Percentiles rank a stretch among this genome's conserved stretches.
Evolutionary conservation across 2,797 vertebrate species (phyloP).

Genomic region (Cirrhinus mrigala): DNA sequence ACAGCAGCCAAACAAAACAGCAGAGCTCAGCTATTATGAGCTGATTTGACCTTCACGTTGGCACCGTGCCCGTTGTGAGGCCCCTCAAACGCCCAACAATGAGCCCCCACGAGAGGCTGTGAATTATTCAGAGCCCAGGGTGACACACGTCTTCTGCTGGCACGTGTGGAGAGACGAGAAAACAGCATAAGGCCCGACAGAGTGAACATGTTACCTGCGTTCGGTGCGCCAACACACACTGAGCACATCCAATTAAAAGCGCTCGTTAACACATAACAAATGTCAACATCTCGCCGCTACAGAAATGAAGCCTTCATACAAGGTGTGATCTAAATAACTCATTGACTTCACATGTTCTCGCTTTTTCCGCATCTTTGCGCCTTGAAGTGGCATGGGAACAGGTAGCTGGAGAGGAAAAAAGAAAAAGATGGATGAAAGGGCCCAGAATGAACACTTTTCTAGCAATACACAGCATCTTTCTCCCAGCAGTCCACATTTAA

Average conservation of each 20-base stretch:
- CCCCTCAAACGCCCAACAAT: not conserved
- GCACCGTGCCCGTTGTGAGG: not conserved
- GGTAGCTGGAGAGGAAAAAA: not conserved
- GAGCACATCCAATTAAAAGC: constrained; percentile 31
- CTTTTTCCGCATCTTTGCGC: not conserved
- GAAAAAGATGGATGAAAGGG: not conserved
- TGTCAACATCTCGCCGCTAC: not conserved
- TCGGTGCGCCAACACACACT: constrained; percentile 26
- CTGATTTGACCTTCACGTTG: constrained; percentile 38
- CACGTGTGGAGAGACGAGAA: constrained; percentile 4
- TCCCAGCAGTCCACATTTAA: not conserved
- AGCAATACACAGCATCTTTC: not conserved
- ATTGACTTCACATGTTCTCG: not conserved
- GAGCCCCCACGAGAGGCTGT: not conserved
- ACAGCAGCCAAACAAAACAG: not conserved
- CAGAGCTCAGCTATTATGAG: constrained; percentile 22
- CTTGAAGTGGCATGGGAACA: not conserved
- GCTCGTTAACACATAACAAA: constrained; percentile 41
- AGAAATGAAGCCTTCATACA: not conserved
- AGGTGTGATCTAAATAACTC: not conserved
- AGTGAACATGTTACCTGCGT: constrained; percentile 41
- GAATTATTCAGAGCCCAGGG: constrained; percentile 48
- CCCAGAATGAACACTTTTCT: not conserved
- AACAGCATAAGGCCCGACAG: not conserved
- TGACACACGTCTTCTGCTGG: constrained; percentile 21